Percentiles rank a stretch among this genome's conserved stretches.
Evolutionary conservation across 1,140 invertebrate species (phyloP).

Genomic region (Maniola jurtina): DNA sequence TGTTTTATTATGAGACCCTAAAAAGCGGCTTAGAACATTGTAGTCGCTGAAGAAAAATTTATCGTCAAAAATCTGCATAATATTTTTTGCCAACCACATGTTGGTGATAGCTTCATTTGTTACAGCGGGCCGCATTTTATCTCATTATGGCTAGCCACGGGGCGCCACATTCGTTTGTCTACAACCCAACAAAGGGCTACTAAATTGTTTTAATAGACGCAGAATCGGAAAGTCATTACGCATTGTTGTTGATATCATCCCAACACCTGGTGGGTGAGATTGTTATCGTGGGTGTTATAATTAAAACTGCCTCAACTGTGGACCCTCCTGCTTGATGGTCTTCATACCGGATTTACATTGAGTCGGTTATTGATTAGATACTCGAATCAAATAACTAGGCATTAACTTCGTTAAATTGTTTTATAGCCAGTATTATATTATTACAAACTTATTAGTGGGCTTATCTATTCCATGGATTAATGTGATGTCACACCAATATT

Average conservation of each 20-base stretch:
- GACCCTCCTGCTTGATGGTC: constrained; percentile 8
- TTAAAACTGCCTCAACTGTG: constrained; percentile 42
- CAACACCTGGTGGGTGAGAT: constrained; percentile 60
- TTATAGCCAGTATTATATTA: neutral
- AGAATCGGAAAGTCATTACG: constrained; percentile 63
- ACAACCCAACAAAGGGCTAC: constrained; percentile 54
- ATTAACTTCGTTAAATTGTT: neutral
- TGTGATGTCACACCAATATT: too few relatives aligned
- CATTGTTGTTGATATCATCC: constrained; percentile 62
- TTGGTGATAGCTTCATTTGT: constrained; percentile 73
- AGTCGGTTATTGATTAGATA: neutral
- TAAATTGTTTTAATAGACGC: constrained; percentile 75
- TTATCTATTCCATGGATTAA: too few relatives aligned
- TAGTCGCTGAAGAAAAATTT: too few relatives aligned
- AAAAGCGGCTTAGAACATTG: too few relatives aligned
- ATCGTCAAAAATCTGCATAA: constrained; percentile 40
- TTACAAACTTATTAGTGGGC: too few relatives aligned
- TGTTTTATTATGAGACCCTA: too few relatives aligned
- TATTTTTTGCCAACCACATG: constrained; percentile 56
- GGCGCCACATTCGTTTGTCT: constrained; percentile 55
- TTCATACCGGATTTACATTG: neutral
- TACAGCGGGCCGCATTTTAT: constrained; percentile 49
- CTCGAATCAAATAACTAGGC: neutral
- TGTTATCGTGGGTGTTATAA: constrained; percentile 58
- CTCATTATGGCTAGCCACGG: constrained; percentile 70